phyloP scores from a whole-genome alignment of 1,140 invertebrate genomes.

The Diploscapter pachys region DNA sequence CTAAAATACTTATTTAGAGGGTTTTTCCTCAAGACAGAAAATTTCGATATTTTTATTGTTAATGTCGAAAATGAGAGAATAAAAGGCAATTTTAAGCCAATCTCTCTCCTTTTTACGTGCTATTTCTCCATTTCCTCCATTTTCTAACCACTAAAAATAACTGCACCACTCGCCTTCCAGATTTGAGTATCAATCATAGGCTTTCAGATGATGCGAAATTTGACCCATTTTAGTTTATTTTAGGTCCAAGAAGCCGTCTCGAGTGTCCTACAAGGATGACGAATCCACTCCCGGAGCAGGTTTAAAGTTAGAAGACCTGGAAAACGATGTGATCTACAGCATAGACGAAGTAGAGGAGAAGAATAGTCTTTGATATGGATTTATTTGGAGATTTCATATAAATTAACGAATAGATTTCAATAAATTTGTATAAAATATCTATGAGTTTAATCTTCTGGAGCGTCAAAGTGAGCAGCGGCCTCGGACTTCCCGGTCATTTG shows the following conservation, averaged over 20 bases:
- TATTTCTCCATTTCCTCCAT: too few relatives aligned
- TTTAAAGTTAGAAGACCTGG: conserved; percentile 6
- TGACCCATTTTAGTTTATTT: neutral
- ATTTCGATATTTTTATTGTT: neutral
- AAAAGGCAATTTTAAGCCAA: too few relatives aligned
- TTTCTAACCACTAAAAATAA: neutral
- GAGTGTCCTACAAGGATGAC: conserved; percentile 15
- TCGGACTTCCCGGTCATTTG: conserved; percentile 40
- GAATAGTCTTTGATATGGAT: neutral
- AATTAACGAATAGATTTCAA: too few relatives aligned
- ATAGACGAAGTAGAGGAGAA: conserved; percentile 20
- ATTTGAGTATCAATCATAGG: neutral
- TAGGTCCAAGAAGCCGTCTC: neutral
- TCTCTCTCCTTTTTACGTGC: too few relatives aligned
- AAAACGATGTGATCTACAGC: conserved; percentile 23
- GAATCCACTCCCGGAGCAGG: conserved; percentile 11
- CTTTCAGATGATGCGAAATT: neutral
- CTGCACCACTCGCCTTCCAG: neutral
- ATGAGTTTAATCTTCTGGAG: too few relatives aligned
- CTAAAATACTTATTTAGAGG: neutral
- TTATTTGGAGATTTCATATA: too few relatives aligned
- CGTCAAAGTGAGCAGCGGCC: neutral
- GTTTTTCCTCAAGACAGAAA: neutral
- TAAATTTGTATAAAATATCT: too few relatives aligned
- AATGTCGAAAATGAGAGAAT: too few relatives aligned